Evolutionary conservation across 2,888 invertebrate genomes (phyloP), one percentile per base, ranked within the genome.

Genomic region (Hipparchia sbordonii): DNA sequence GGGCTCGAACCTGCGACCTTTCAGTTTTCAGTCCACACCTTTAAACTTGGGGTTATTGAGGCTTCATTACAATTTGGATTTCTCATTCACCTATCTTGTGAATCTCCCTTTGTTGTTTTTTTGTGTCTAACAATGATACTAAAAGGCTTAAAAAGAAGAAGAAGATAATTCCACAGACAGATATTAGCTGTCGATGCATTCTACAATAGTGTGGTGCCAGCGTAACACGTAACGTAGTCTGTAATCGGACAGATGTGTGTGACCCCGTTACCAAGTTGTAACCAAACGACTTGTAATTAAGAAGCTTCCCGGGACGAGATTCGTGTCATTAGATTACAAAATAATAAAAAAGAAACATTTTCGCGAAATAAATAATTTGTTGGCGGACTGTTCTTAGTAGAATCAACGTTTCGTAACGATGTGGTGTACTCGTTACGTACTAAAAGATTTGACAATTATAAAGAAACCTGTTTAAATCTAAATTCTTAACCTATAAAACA

Each of bases 181-280:
- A 39, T 39, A 39, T 39, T 39, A 5, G 39, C 3, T 5, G 39
- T 66, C n/a, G 70, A 39, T 61, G 9, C 67, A 63, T 70, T 78
- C 71, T n/a, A 60, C 59, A 60, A 51, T 45, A 23, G 60, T 69
- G 13, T 13, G 61, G 45, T 54, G 69, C 52, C 69, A 45, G 69
- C 69, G 52, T 52, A 72, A 74, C 73, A 79, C 74, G 76, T 75
- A 77, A 79, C 78, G 77, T 78, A 83, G 83, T 85, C 85, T 82
- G 85, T 79, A 76, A 82, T 80, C 77, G 79, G 87, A 88, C 89
- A 87, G 84, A 89, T 87, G 83, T 89, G 82, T 89, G 89, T 78
- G 87, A 80, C 84, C 89, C 81, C 83, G 78, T 82, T 86, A 77
- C 77, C 77, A 76, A 77, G 77, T 71, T 80, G 82, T 81, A 82